A percentile compares a stretch with the other conserved stretches of the same genome.
phyloP scores from a whole-genome alignment of 2,113 vertebrate species.

The Mustela lutreola region DNA sequence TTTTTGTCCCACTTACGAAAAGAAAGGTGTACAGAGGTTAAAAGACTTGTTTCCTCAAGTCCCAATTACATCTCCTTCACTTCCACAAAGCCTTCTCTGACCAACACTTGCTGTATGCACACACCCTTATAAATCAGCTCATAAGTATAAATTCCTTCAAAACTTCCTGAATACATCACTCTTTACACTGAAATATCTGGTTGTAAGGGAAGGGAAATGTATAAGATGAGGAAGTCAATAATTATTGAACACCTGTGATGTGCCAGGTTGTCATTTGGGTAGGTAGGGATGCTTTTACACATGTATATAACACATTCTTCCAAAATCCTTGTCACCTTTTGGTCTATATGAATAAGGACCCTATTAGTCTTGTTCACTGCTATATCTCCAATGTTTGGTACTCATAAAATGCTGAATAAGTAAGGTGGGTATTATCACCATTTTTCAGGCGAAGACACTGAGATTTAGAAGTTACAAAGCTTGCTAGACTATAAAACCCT shows the following conservation, averaged over 20 bases:
- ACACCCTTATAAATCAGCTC: background rate
- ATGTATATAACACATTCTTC: background rate
- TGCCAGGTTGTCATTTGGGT: background rate
- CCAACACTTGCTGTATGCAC: background rate
- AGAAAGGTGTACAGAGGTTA: background rate
- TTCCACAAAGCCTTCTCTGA: conserved; percentile 31
- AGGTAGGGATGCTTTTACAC: background rate
- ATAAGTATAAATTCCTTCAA: background rate
- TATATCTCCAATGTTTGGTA: background rate
- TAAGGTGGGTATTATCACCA: background rate
- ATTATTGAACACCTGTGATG: background rate
- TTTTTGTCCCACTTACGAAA: background rate
- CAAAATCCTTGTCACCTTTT: conserved; percentile 6
- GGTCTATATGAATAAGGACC: background rate
- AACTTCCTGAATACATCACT: background rate
- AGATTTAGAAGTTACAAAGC: background rate
- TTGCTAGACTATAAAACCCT: conserved; percentile 11
- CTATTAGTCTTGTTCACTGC: background rate
- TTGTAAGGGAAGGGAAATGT: background rate
- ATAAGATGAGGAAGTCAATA: background rate
- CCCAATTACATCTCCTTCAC: background rate
- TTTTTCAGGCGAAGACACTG: conserved; percentile 21
- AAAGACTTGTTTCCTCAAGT: background rate
- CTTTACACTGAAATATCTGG: background rate
- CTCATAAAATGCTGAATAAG: background rate